Conservation (phyloP, 2,113 vertebrate genomes). For the Polypterus senegalus region DNA sequence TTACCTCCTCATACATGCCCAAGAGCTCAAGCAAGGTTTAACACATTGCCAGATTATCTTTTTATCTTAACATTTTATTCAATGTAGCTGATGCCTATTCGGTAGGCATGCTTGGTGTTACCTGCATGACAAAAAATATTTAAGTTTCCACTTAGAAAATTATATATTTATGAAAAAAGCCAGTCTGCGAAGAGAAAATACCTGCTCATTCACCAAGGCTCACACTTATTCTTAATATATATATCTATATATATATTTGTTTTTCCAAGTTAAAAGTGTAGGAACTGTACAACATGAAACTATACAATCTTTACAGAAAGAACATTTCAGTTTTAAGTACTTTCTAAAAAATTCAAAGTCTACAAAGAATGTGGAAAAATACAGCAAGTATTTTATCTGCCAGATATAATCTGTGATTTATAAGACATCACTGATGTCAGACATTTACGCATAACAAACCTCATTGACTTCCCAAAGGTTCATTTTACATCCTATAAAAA, state of each 20-base stretch:
- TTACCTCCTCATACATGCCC: too few species aligned
- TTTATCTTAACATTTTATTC: too few species aligned
- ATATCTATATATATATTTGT: neutral
- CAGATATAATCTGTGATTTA: conserved; percentile 63
- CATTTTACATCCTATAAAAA: conserved; percentile 46
- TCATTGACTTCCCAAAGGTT: conserved; percentile 49
- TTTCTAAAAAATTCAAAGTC: conserved; percentile 62
- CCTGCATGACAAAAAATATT: too few species aligned
- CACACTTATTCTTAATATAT: neutral
- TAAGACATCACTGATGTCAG: conserved; percentile 98
- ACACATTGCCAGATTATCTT: too few species aligned
- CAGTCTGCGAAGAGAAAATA: neutral
- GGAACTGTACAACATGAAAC: conserved; percentile 84
- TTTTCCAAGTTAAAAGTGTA: conserved; percentile 68
- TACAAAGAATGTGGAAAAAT: conserved; percentile 87
- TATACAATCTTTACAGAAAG: conserved; percentile 85
- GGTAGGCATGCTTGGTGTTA: too few species aligned
- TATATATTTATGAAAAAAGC: too few species aligned
- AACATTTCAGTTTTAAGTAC: conserved; percentile 62
- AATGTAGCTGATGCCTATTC: too few species aligned
- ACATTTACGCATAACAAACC: conserved; percentile 87
- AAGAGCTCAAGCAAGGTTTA: too few species aligned
- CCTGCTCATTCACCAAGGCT: neutral
- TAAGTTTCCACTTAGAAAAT: too few species aligned
- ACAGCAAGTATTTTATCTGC: conserved; percentile 73